Percentiles rank a stretch among this genome's conserved stretches.
phyloP scores from a whole-genome alignment of 2,888 invertebrate genomes.

The Dasypogon diadema region DNA sequence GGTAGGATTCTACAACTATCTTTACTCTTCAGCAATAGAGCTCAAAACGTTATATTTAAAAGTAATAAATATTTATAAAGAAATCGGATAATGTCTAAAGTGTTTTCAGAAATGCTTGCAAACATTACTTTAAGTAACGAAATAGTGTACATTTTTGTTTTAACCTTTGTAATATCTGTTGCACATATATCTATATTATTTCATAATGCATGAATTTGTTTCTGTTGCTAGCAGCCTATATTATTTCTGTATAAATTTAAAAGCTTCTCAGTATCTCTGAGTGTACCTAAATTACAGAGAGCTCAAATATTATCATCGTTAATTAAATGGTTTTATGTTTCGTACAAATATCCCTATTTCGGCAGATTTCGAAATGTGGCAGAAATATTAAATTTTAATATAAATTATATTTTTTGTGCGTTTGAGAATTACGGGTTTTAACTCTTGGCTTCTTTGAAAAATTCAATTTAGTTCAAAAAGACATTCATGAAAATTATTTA shows the following conservation, averaged over 20 bases:
- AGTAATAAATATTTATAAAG: slow-evolving; percentile 17
- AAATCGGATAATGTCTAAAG: slow-evolving; percentile 20
- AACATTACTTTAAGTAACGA: slow-evolving; percentile 51
- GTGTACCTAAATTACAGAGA: slow-evolving; percentile 34
- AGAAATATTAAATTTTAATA: no score
- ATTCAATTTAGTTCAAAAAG: no score
- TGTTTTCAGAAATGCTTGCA: slow-evolving; percentile 53
- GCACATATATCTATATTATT: slow-evolving; percentile 23
- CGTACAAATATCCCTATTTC: slow-evolving; percentile 2
- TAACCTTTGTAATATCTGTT: slow-evolving; percentile 7
- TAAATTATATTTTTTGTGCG: no score
- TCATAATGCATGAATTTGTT: slow-evolving; percentile 26
- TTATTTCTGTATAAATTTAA: slow-evolving; percentile 9
- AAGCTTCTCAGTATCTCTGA: slow-evolving; percentile 22
- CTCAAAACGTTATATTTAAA: slow-evolving; percentile 48
- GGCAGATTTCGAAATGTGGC: slow-evolving; percentile 18
- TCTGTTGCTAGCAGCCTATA: slow-evolving; percentile 33
- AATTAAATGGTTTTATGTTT: slow-evolving; percentile 28
- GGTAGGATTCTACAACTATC: slow-evolving; percentile 53
- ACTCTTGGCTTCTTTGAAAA: no score
- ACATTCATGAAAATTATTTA: no score
- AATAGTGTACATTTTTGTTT: neutral
- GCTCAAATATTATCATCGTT: slow-evolving; percentile 50
- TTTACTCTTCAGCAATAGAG: slow-evolving; percentile 52
- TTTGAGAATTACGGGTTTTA: no score